Percentiles rank a stretch among this genome's conserved stretches.
phyloP scores from a whole-genome alignment of 2,797 vertebrate genomes.

The Serranus cabrilla region DNA sequence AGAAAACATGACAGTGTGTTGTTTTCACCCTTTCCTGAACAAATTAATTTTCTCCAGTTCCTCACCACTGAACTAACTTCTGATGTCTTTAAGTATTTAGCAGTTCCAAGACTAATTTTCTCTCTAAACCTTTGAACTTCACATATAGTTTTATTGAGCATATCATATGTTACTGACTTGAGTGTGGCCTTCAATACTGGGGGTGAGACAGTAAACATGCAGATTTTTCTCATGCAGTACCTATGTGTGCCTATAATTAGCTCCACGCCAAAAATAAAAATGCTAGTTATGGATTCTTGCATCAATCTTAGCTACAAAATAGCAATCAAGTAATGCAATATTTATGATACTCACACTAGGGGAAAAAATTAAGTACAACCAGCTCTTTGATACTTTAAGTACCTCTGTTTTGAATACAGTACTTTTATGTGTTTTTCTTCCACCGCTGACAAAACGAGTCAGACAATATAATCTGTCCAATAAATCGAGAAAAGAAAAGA shows the following conservation, averaged over 20 bases:
- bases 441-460: constrained; percentile 18
- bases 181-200: too few relatives aligned
- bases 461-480: constrained; percentile 8
- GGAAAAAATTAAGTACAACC: neutral
- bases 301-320: neutral
- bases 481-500: constrained; percentile 49
- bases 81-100: neutral
- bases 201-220: too few relatives aligned
- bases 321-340: neutral
- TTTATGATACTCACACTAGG: neutral
- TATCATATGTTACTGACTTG: too few relatives aligned
- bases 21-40: neutral
- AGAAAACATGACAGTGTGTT: neutral
- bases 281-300: too few relatives aligned
- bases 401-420: neutral
- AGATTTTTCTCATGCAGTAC: too few relatives aligned
- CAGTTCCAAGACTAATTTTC: neutral
- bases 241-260: too few relatives aligned
- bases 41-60: neutral
- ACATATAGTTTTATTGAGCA: too few relatives aligned
- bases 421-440: constrained; percentile 1
- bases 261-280: too few relatives aligned
- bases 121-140: too few relatives aligned
- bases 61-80: neutral
- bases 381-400: neutral